These are phyloP conservation scores for Exocentrus adspersus DNA, from an alignment of 2,888 invertebrate genomes.

Conservation along the genomic window DNA sequence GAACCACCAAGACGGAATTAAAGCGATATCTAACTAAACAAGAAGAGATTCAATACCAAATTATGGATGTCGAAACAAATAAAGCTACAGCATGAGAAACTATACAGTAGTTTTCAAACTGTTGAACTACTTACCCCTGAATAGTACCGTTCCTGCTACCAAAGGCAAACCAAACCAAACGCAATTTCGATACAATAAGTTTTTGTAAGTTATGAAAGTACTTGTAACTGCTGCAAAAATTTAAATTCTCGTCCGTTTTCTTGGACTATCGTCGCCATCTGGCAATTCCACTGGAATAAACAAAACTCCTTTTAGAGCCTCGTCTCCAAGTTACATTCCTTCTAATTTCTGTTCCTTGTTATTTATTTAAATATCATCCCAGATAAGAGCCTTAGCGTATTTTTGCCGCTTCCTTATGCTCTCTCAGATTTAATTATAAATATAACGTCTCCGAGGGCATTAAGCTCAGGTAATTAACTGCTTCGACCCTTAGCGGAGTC, in stretches of 20 bases:
- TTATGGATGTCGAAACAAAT: too few species aligned
- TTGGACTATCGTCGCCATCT: slow-evolving; percentile 8
- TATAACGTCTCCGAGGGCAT: slow-evolving; percentile 44
- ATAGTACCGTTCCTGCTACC: too few species aligned
- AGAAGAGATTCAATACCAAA: too few species aligned
- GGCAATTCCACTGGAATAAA: slow-evolving; percentile 25
- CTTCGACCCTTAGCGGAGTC: slow-evolving; percentile 26
- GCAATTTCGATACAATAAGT: too few species aligned
- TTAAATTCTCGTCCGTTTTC: slow-evolving; percentile 2
- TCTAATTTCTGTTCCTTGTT: slow-evolving; percentile 36
- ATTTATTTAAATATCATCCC: slow-evolving; percentile 41
- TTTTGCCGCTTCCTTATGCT: slow-evolving; percentile 48
- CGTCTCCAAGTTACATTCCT: slow-evolving; percentile 26
- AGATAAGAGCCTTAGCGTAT: slow-evolving; percentile 41
- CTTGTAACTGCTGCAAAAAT: too few species aligned
- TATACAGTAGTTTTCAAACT: too few species aligned
- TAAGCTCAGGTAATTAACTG: slow-evolving; percentile 45
- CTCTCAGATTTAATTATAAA: slow-evolving; percentile 47
- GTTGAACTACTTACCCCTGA: too few species aligned
- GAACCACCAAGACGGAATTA: too few species aligned
- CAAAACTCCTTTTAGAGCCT: slow-evolving; percentile 26
- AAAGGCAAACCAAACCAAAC: too few species aligned
- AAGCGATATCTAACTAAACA: too few species aligned
- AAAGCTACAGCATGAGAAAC: too few species aligned
- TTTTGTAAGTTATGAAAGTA: slow-evolving; percentile 11